phyloP scores from a whole-genome alignment of 1,140 invertebrate species.

The Drosophila prosaltans region DNA sequence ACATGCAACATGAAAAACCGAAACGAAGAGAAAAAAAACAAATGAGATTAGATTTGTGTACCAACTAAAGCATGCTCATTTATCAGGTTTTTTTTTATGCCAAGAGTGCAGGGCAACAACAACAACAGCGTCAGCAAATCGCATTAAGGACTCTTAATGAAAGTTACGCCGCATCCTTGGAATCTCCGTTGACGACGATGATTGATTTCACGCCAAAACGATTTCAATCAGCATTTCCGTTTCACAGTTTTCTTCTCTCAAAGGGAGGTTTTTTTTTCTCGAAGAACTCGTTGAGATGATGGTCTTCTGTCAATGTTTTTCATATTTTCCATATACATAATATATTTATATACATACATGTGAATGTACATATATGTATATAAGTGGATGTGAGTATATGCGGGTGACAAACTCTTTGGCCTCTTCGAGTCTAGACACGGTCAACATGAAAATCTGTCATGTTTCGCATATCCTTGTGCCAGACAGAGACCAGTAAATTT shows the following conservation, averaged over 20 bases:
- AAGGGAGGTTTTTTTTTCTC: neutral
- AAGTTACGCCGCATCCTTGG: conserved; percentile 71
- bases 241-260: conserved; percentile 48
- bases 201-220: conserved; percentile 82
- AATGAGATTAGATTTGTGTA: conserved; percentile 14
- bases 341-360: neutral
- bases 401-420: conserved; percentile 31
- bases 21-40: conserved; percentile 39
- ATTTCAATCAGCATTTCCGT: conserved; percentile 82
- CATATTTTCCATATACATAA: conserved; percentile 1
- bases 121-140: conserved; percentile 74
- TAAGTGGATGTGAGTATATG: conserved; percentile 24
- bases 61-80: conserved; percentile 39
- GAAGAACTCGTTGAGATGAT: conserved; percentile 8
- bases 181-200: conserved; percentile 67
- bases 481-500: conserved; percentile 76
- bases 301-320: conserved; percentile 7
- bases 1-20: conserved; percentile 66
- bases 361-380: neutral
- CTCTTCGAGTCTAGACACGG: conserved; percentile 63
- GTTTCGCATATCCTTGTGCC: conserved; percentile 59
- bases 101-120: conserved; percentile 28
- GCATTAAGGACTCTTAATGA: conserved; percentile 82
- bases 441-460: conserved; percentile 56
- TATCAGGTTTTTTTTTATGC: conserved; percentile 65